Percentiles rank a stretch among this genome's conserved stretches.
Evolutionary conservation across 1,140 invertebrate genomes (phyloP).

Genomic region (Pseudomyrmex gracilis): DNA sequence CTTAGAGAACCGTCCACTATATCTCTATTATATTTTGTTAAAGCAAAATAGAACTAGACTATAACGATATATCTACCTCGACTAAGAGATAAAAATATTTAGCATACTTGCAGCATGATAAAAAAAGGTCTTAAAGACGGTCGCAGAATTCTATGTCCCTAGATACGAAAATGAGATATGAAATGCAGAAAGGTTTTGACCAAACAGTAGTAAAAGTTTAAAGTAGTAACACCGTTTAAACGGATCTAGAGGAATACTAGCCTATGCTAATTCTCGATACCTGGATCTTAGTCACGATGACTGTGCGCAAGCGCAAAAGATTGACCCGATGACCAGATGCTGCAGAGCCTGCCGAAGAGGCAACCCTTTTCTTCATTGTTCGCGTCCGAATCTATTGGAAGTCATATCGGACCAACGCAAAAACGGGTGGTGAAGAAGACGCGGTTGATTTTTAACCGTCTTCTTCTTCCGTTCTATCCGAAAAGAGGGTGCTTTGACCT

Average conservation of each 20-base stretch:
- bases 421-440: constrained; percentile 1
- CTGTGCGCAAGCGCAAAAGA: background rate
- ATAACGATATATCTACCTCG: no score
- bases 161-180: no score
- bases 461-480: constrained; percentile 37
- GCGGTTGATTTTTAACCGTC: constrained; percentile 50
- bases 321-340: constrained; percentile 58
- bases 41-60: no score
- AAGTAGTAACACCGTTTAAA: background rate
- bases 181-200: no score
- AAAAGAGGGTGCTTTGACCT: background rate
- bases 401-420: constrained; percentile 35
- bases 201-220: no score
- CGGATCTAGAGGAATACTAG: background rate
- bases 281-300: constrained; percentile 12
- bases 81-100: no score
- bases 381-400: constrained; percentile 44
- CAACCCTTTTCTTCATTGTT: background rate
- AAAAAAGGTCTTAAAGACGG: no score
- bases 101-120: no score
- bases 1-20: no score
- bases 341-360: background rate
- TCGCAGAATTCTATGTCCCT: no score
- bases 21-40: no score
- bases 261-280: constrained; percentile 46